These are phyloP conservation scores for Pelochelys cantorii DNA, from an alignment of 2,797 vertebrate genomes.

Conservation along the genomic window DNA sequence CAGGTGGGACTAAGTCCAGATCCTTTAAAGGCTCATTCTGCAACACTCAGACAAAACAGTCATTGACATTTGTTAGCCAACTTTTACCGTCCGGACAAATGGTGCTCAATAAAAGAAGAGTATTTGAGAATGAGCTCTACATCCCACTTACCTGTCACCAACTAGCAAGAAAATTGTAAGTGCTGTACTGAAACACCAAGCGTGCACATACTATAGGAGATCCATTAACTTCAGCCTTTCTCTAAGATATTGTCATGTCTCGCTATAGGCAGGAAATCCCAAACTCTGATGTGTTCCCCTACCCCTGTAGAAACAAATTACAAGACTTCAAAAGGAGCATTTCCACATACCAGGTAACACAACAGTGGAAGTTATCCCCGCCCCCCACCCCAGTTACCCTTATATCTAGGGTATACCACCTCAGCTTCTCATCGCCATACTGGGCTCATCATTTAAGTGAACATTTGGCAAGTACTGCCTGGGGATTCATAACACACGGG, in stretches of 20 bases:
- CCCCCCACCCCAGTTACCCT: too few relatives aligned
- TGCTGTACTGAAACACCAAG: background rate
- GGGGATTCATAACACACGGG: constrained; percentile 1
- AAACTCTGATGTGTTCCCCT: background rate
- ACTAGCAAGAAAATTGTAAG: background rate
- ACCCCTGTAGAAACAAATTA: background rate
- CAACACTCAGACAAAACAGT: background rate
- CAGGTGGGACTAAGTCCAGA: background rate
- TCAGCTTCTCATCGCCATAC: background rate
- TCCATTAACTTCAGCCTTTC: background rate
- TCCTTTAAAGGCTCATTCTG: background rate
- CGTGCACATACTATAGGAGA: background rate
- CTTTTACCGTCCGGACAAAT: background rate
- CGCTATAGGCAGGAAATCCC: background rate
- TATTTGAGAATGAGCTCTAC: background rate
- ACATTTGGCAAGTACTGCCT: background rate
- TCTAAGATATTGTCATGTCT: background rate
- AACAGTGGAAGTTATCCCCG: accelerated
- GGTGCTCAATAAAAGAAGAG: background rate
- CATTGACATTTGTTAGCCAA: background rate
- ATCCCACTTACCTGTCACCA: background rate
- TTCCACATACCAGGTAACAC: background rate
- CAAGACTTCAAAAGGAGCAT: background rate
- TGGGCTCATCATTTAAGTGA: accelerated
- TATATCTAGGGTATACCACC: background rate